phyloP scores from a whole-genome alignment of 1,140 invertebrate species.

The Nasonia vitripennis region DNA sequence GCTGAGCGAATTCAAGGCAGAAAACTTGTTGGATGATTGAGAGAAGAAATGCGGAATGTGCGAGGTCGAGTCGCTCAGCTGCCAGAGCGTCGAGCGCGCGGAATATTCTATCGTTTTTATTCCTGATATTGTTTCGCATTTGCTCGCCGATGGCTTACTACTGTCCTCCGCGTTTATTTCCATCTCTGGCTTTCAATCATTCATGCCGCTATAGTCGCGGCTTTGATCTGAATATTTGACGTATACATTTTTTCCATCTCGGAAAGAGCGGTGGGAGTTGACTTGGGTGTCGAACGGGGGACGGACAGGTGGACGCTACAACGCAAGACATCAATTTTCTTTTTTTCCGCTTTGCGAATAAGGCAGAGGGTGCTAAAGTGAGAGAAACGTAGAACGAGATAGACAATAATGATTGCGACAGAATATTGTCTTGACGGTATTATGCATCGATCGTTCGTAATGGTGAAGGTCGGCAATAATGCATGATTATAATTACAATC shows the following conservation, averaged over 20 bases:
- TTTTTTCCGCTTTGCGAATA: too few relatives aligned
- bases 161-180: not conserved
- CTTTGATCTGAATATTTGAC: constrained; percentile 37
- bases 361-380: too few relatives aligned
- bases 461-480: too few relatives aligned
- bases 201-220: not conserved
- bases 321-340: not conserved
- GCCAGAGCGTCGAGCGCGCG: not conserved
- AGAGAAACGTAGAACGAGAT: too few relatives aligned
- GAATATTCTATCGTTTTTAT: constrained; percentile 8
- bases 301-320: not conserved
- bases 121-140: not conserved
- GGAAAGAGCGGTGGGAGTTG: not conserved
- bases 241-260: constrained; percentile 4
- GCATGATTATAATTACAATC: too few relatives aligned
- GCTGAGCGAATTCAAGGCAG: not conserved
- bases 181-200: not conserved
- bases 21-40: not conserved
- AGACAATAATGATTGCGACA: too few relatives aligned
- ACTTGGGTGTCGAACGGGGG: not conserved
- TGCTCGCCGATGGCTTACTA: not conserved
- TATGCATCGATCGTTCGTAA: too few relatives aligned
- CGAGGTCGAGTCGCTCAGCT: not conserved
- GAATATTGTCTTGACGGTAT: too few relatives aligned
- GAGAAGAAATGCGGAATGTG: not conserved